Conservation (phyloP, 2,113 vertebrate genomes). For the Tamias sibiricus region DNA sequence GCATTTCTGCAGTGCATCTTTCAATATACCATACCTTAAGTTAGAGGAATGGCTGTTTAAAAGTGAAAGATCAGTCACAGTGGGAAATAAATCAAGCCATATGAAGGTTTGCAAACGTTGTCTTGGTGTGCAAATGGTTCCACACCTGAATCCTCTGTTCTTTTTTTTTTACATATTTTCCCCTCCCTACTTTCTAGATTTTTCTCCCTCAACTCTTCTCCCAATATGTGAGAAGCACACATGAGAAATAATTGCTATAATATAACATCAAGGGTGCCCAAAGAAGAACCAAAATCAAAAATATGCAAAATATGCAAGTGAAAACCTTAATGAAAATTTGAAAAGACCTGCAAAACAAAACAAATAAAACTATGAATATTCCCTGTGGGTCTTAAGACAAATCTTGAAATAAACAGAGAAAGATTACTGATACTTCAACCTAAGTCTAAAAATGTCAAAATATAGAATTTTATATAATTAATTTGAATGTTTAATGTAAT, state of each 20-base stretch:
- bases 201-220: not conserved
- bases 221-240: not conserved
- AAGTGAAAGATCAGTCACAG: not conserved
- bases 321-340: not conserved
- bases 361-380: not conserved
- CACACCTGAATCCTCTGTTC: not conserved
- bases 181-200: not conserved
- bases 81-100: not conserved
- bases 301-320: constrained; percentile 21
- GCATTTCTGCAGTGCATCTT: not conserved
- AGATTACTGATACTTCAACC: not conserved
- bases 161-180: not conserved
- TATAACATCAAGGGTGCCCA: not conserved
- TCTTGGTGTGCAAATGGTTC: not conserved
- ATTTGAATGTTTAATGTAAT: not conserved
- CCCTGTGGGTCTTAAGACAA: not conserved
- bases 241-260: not conserved
- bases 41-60: not conserved
- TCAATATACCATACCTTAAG: not conserved
- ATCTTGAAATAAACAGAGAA: not conserved
- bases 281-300: constrained; percentile 43
- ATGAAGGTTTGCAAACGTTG: not conserved
- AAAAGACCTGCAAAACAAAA: not conserved
- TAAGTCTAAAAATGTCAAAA: not conserved
- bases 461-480: not conserved